Evolutionary conservation across 2,888 invertebrate species (phyloP), one percentile per base, ranked within the genome.

Genomic region (Acanthosoma haemorrhoidale): DNA sequence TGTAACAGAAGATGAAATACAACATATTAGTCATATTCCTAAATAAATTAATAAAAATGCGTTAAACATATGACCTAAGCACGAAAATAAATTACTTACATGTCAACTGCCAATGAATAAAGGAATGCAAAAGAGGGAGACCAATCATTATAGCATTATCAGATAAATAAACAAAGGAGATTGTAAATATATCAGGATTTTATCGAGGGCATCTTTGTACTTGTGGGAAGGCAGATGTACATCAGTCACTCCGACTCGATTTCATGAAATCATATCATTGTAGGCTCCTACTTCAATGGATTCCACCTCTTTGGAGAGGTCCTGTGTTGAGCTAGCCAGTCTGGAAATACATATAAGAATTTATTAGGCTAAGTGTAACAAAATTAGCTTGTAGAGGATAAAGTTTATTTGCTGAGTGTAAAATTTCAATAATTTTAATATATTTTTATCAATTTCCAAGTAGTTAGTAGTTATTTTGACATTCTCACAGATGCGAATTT

Each of bases 141-240:
- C 29, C 29, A 39, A 39, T 63, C 36, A 25, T 25, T 63, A 43
- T 11, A 25, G 25, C 63, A 29, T 63, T 63, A 39, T 63, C 63
- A 39, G 8, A 38, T 25, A 21, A 39, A 39, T 63, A 38, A 63
- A 41, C 38, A 41, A 36, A 6, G 6, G 29, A 25, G 41, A 1
- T 29, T 29, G n/a, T 25, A 63, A 63, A 63, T 63, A 63, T 18
- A 21, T 25, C 25, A 63, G 18, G 41, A 38, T 36, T 25, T 63
- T 63, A 63, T 63, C 63, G 39, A n/a, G n/a, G 11, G 39, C 63
- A 39, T 25, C 21, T 63, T 29, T 11, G 25, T 15, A n/a, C 25
- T 51, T 25, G 25, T n/a, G 51, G 51, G 51, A 25, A 25, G 21
- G 25, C 21, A 51, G 25, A n/a, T 25, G 25, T 25, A n/a, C 13